Conservation (phyloP, 2,113 vertebrate genomes). For the Typhlomys cinereus region DNA sequence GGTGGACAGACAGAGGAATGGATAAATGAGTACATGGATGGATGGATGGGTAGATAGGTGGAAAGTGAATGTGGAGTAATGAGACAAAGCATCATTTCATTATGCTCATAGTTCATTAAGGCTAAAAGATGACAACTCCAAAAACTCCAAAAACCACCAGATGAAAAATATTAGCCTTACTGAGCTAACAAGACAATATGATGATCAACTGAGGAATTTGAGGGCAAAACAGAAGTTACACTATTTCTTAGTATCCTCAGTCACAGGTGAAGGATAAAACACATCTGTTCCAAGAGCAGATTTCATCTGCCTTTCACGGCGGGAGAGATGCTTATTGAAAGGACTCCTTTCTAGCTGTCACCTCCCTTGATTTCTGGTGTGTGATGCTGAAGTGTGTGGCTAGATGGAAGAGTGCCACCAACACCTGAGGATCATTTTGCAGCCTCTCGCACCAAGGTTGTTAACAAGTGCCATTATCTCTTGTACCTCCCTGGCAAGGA, state of each 20-base stretch:
- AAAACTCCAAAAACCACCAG: conserved; percentile 30
- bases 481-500: conserved; percentile 56
- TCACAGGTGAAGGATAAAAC: conserved; percentile 14
- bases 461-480: conserved; percentile 69
- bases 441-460: conserved; percentile 47
- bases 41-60: not conserved
- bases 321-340: not conserved
- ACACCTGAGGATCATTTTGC: conserved; percentile 62
- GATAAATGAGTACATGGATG: not conserved
- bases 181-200: conserved; percentile 37
- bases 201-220: not conserved
- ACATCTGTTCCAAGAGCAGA: not conserved
- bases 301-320: conserved; percentile 19
- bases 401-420: conserved; percentile 14
- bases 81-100: not conserved
- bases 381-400: conserved; percentile 14
- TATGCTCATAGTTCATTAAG: conserved; percentile 43
- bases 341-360: not conserved
- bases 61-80: not conserved
- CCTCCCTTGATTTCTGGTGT: conserved; percentile 33
- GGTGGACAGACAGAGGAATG: no score
- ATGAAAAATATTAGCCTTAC: conserved; percentile 40
- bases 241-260: not conserved
- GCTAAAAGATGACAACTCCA: conserved; percentile 44
- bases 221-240: conserved; percentile 7